Base-by-base conservation (phyloP, 2,888 invertebrate species). In the Zaprionus obscuricornis region DNA sequence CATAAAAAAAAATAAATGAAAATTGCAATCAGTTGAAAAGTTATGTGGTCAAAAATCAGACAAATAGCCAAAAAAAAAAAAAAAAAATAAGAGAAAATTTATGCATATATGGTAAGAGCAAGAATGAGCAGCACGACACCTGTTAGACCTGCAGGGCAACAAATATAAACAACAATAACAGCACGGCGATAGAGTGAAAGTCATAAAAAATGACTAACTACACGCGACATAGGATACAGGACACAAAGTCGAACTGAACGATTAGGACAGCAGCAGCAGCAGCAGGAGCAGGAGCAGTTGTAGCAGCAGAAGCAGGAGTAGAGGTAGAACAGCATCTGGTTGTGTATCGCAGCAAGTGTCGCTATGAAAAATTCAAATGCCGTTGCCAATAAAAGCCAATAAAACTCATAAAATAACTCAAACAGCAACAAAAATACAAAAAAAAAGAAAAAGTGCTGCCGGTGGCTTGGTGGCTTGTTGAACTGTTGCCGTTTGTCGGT, bases 161-260 rank as follows among this genome's bases (percentile, higher is more conserved):
- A 33, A 43, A 18, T 13, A 45, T 34, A 51, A 14, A 46, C 27
- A 17, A 33, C 13, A 45, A 14, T 39, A 11, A 16, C 11, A 31
- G 52, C 43, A 50, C n/a, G n/a, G n/a, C n/a, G n/a, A n/a, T n/a
- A n/a, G n/a, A 59, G 55, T 7, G 26, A 51, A 49, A 11, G 47
- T 75, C 86, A 87, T 88, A 87, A 88, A 87, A 86, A 87, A 87
- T 88, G 88, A 88, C 87, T 88, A 77, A 88, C 81, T 85, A 69
- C 74, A 70, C 70, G 74, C 60, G 60, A 54, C 50, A 57, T 7
- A 22, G 22, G 5, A 4, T 5, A 42, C 60, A 47, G 57, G 49
- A 36, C 54, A 47, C 59, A 8, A 62, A 31, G 49, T 22, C 5
- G 14, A 62, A 51, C 42, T 64, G 29, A 58, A 52, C 72, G 69